Percentiles rank a stretch among this genome's conserved stretches.
Evolutionary conservation across 2,888 invertebrate species (phyloP).

Genomic region (Thelaira solivaga): DNA sequence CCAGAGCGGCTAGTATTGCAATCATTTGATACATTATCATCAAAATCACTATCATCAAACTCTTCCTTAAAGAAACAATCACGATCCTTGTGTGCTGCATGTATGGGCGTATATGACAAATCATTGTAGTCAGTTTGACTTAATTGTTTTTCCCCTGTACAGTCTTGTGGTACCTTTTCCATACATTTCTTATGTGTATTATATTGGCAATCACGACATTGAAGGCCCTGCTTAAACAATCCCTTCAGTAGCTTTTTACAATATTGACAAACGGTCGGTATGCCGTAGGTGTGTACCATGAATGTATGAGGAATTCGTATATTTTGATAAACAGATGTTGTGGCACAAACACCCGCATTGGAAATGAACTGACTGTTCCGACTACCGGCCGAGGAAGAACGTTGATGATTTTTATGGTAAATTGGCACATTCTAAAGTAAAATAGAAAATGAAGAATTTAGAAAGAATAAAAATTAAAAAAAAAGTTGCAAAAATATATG

Average conservation of each 20-base stretch:
- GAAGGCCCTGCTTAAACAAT: constrained; percentile 96
- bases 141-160: constrained; percentile 84
- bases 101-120: constrained; percentile 53
- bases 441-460: no score
- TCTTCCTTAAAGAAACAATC: constrained; percentile 77
- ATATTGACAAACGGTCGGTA: constrained; percentile 96
- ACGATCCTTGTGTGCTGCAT: constrained; percentile 65
- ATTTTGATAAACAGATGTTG: constrained; percentile 68
- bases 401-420: constrained; percentile 78
- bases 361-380: constrained; percentile 74
- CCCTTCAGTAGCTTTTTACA: constrained; percentile 97
- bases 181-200: constrained; percentile 97
- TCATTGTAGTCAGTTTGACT: constrained; percentile 73
- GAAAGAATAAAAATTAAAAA: background rate
- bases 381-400: constrained; percentile 84
- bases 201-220: constrained; percentile 98
- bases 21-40: constrained; percentile 76
- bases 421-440: constrained; percentile 75
- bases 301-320: constrained; percentile 96
- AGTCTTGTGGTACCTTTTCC: constrained; percentile 92
- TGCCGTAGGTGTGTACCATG: constrained; percentile 96
- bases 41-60: constrained; percentile 81
- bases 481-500: background rate
- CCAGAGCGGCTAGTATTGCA: constrained; percentile 48
- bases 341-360: constrained; percentile 43